Evolutionary conservation across 2,888 invertebrate species (phyloP).

Genomic region (Taenaris catops): DNA sequence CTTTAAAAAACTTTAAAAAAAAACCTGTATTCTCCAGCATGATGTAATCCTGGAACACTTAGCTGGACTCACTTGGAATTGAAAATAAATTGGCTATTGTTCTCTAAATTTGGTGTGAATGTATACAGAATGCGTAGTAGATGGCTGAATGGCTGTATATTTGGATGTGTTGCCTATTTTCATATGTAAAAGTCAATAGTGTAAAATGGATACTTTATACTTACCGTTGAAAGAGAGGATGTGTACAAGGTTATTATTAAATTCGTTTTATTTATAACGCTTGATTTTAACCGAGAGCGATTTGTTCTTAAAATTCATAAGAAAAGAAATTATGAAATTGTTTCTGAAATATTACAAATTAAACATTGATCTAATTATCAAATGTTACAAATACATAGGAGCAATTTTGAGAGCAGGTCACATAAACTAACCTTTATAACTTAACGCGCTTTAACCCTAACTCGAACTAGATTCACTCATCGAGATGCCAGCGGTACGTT

Average conservation of each 20-base stretch:
- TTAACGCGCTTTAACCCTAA: constrained; percentile 71
- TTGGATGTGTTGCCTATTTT: constrained; percentile 15
- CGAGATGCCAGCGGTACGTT: constrained; percentile 90
- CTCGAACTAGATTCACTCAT: constrained; percentile 90
- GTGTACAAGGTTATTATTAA: constrained; percentile 14
- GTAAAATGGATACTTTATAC: constrained; percentile 7
- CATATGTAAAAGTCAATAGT: constrained; percentile 18
- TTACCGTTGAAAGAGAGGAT: constrained; percentile 16
- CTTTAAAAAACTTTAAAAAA: constrained; percentile 34
- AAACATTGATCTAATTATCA: neutral
- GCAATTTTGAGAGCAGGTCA: constrained; percentile 27
- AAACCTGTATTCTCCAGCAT: constrained; percentile 50
- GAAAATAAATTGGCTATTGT: constrained; percentile 22
- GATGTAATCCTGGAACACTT: constrained; percentile 43
- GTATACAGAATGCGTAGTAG: constrained; percentile 19
- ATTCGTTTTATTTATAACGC: constrained; percentile 12
- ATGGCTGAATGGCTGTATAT: constrained; percentile 10
- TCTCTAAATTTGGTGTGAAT: constrained; percentile 19
- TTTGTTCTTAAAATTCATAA: constrained; percentile 17
- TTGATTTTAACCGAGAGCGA: constrained; percentile 19
- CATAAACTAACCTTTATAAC: constrained; percentile 65
- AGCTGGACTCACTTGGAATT: constrained; percentile 47
- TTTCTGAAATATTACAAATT: neutral
- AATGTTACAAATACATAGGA: neutral
- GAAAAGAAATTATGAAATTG: neutral